Conservation (phyloP, 1,140 invertebrate species). For the Dinoponera quadriceps region DNA sequence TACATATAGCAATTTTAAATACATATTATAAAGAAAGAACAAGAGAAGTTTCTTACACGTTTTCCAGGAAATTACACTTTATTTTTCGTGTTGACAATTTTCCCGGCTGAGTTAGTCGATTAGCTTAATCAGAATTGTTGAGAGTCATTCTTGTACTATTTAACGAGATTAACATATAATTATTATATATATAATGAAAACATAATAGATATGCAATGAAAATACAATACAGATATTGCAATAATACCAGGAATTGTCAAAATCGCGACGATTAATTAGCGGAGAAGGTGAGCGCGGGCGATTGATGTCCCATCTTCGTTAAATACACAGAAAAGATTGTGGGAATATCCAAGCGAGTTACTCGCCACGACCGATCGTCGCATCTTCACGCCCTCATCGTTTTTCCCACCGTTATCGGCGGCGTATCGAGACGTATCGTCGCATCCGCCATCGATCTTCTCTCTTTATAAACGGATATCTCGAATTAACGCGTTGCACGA, state of each 20-base stretch:
- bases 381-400: conserved; percentile 32
- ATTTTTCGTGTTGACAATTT: too few relatives aligned
- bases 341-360: not conserved
- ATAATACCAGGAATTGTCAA: not conserved
- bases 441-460: conserved; percentile 38
- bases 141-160: too few relatives aligned
- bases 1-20: too few relatives aligned
- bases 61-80: too few relatives aligned
- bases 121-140: too few relatives aligned
- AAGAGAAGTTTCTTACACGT: too few relatives aligned
- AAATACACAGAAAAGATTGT: not conserved
- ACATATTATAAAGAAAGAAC: too few relatives aligned
- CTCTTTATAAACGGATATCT: conserved; percentile 38
- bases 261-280: not conserved
- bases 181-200: too few relatives aligned
- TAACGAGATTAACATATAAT: too few relatives aligned
- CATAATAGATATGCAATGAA: too few relatives aligned
- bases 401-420: conserved; percentile 23
- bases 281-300: not conserved
- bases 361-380: conserved; percentile 2
- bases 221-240: too few relatives aligned
- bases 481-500: conserved; percentile 54
- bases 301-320: not conserved
- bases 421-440: not conserved
- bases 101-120: too few relatives aligned